Base-by-base conservation (phyloP, 2,888 invertebrate genomes). In the Acrocyrtus sp. region DNA sequence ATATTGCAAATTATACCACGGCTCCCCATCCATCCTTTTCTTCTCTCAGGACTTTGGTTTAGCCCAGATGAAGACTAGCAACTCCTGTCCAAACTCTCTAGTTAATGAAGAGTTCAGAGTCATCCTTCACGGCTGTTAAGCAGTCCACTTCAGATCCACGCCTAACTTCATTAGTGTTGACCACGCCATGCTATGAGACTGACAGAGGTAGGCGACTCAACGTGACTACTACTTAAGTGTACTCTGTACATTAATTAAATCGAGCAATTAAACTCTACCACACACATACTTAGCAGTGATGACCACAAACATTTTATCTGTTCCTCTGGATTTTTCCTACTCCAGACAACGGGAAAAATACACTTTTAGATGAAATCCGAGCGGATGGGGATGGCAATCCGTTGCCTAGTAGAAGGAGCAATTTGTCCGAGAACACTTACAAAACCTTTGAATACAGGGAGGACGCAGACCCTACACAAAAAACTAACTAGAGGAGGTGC, bases 321-420 rank as follows among this genome's bases (percentile, higher is more conserved):
- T n/a, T n/a, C n/a, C n/a, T n/a, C n/a, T n/a, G n/a, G n/a, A n/a
- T n/a, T n/a, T n/a, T n/a, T n/a, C n/a, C n/a, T n/a, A n/a, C n/a
- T n/a, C n/a, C n/a, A 76, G 81, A 81, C 53, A 80, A 78, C 27
- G 81, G 81, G 19, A 63, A 75, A 26, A 78, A 76, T 47, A 81
- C 81, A 1, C 67, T 81, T 24, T 34, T 78, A 27, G 81, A 80
- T 24, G 81, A 81, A 63, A 45, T 78, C 6, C 67, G 72, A 26
- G 74, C 74, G 3, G 79, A 80, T 70, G 77, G 77, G 15, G 78
- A 77, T 54, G 74, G 74, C 12, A 79, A 78, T 57, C 78, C 80
- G 24, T 53, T 79, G 63, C 79, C 78, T 15, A 78, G 77, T 1
- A 78, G 79, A 45, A 41, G 41, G 10, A 10, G 39, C 41, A 57